Percentiles rank a stretch among this genome's conserved stretches.
These are phyloP conservation scores for Plestiodon gilberti DNA, from an alignment of 2,113 vertebrate species.

Conservation along the genomic window DNA sequence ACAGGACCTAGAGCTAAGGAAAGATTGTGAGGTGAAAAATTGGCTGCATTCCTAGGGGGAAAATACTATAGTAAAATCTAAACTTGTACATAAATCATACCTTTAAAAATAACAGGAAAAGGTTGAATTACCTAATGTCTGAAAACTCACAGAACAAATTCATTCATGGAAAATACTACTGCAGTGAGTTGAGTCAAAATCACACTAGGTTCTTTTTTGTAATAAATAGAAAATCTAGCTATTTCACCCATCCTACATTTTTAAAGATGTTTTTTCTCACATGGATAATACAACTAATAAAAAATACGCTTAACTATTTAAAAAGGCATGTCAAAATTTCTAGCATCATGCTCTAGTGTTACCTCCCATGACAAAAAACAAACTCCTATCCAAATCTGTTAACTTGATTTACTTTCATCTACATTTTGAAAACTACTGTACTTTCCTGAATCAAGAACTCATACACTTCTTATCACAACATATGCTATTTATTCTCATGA, in stretches of 20 bases:
- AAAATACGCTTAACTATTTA: not conserved
- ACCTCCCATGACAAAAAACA: not conserved
- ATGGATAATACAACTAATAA: constrained; percentile 1
- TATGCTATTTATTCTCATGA: constrained; percentile 35
- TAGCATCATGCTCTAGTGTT: not conserved
- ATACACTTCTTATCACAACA: not conserved
- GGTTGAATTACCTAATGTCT: constrained; percentile 68
- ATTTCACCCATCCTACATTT: not conserved
- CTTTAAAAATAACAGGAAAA: constrained; percentile 60
- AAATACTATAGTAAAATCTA: constrained; percentile 22
- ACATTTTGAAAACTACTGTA: not conserved
- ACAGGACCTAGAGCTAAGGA: constrained; percentile 20
- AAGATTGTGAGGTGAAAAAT: constrained; percentile 37
- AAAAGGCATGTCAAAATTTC: not conserved
- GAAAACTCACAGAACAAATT: constrained; percentile 59
- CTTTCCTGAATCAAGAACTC: constrained; percentile 8
- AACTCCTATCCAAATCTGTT: not conserved
- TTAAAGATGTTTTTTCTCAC: not conserved
- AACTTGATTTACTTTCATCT: not conserved
- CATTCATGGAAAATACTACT: constrained; percentile 59
- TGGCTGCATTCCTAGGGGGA: constrained; percentile 38
- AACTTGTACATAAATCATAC: constrained; percentile 45
- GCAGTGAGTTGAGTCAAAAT: constrained; percentile 37
- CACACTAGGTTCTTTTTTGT: not conserved
- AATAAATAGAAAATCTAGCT: constrained; percentile 28